Percentiles rank a stretch among this genome's conserved stretches.
Evolutionary conservation across 2,113 vertebrate genomes (phyloP).

Genomic region (Paralichthys olivaceus): DNA sequence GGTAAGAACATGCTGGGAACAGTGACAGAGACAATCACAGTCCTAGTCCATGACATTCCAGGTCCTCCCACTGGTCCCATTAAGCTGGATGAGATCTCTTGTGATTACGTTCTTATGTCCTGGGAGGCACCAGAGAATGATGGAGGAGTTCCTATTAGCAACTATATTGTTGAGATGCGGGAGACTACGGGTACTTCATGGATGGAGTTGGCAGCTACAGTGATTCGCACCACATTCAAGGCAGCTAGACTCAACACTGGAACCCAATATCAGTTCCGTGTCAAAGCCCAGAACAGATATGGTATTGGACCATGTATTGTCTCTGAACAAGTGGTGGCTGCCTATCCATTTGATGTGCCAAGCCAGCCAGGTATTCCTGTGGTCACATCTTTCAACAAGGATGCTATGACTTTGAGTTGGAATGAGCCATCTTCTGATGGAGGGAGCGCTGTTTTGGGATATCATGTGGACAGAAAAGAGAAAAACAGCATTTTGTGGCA

Average conservation of each 20-base stretch:
- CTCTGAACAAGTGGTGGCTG: slow-evolving; percentile 90
- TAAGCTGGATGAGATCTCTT: slow-evolving; percentile 95
- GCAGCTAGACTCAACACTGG: slow-evolving; percentile 92
- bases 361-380: slow-evolving; percentile 93
- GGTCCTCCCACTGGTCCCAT: slow-evolving; percentile 95
- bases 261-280: slow-evolving; percentile 95
- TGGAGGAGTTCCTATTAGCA: slow-evolving; percentile 96
- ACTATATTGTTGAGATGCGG: slow-evolving; percentile 95
- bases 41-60: slow-evolving; percentile 96
- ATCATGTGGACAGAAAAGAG: slow-evolving; percentile 97
- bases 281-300: slow-evolving; percentile 97
- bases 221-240: slow-evolving; percentile 97
- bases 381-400: slow-evolving; percentile 91
- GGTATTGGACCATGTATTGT: slow-evolving; percentile 89
- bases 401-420: slow-evolving; percentile 94
- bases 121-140: slow-evolving; percentile 96
- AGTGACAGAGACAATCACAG: slow-evolving; percentile 90
- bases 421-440: slow-evolving; percentile 94
- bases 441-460: slow-evolving; percentile 94
- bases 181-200: slow-evolving; percentile 95
- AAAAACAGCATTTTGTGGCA: slow-evolving; percentile 97
- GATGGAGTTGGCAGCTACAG: slow-evolving; percentile 93
- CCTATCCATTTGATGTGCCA: slow-evolving; percentile 96
- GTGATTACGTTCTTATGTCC: slow-evolving; percentile 92
- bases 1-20: slow-evolving; percentile 94